These are phyloP conservation scores for Spodoptera frugiperda DNA, from an alignment of 1,140 invertebrate species.

Conservation along the genomic window DNA sequence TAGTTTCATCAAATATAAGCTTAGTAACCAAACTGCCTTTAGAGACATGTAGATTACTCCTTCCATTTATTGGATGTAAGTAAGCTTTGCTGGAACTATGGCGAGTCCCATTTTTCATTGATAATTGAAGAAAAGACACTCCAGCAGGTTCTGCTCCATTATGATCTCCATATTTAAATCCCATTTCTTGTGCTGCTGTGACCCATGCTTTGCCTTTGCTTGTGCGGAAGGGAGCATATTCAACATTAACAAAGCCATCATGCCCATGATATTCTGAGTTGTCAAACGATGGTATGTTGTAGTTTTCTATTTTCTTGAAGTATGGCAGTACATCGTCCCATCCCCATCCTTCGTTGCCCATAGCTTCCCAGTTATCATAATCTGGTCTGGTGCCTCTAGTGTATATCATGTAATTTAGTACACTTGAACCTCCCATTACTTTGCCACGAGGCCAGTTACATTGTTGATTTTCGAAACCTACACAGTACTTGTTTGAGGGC, in stretches of 20 bases:
- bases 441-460: conserved; percentile 89
- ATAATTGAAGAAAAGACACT: conserved; percentile 85
- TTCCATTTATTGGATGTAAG: conserved; percentile 85
- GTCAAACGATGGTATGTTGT: conserved; percentile 86
- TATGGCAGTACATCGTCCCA: conserved; percentile 94
- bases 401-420: conserved; percentile 92
- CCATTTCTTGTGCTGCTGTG: conserved; percentile 88
- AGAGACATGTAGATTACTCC: conserved; percentile 89
- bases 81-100: conserved; percentile 89
- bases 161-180: conserved; percentile 87
- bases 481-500: conserved; percentile 85
- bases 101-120: conserved; percentile 87
- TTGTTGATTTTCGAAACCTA: conserved; percentile 86
- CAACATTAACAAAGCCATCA: conserved; percentile 88
- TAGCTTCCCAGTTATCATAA: conserved; percentile 89
- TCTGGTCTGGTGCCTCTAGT: conserved; percentile 89
- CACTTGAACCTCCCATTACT: conserved; percentile 90
- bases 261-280: conserved; percentile 87
- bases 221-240: conserved; percentile 87
- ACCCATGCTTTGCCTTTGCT: conserved; percentile 89
- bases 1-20: conserved; percentile 86
- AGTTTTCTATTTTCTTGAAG: conserved; percentile 92
- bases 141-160: conserved; percentile 86
- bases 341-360: conserved; percentile 90
- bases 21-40: conserved; percentile 88